Conservation (phyloP, 2,888 invertebrate genomes). For the Macrophya alboannulata region DNA sequence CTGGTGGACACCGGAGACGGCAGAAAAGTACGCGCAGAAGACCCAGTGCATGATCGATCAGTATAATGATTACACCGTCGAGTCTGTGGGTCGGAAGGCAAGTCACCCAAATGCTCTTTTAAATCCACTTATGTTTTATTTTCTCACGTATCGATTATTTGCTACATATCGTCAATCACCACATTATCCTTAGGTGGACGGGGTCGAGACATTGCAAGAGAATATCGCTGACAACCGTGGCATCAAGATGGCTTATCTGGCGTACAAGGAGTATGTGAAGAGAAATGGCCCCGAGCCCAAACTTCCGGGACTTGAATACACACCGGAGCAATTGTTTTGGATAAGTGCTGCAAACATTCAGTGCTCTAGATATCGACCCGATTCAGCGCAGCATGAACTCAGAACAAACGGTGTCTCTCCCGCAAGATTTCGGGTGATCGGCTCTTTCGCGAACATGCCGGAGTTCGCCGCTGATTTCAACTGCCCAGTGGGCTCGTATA, state of each 20-base stretch:
- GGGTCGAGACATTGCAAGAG: constrained; percentile 95
- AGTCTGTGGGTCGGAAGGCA: constrained; percentile 79
- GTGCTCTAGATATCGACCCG: constrained; percentile 82
- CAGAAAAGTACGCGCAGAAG: constrained; percentile 90
- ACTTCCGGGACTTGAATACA: too few species aligned
- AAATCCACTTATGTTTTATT: not conserved
- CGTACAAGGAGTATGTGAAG: constrained; percentile 86
- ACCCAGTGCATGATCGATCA: constrained; percentile 96
- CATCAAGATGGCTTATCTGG: constrained; percentile 93
- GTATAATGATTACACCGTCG: constrained; percentile 94
- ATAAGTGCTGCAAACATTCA: too few species aligned
- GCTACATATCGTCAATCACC: not conserved
- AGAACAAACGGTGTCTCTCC: constrained; percentile 91
- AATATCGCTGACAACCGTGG: constrained; percentile 98
- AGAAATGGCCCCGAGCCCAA: too few species aligned
- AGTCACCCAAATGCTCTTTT: constrained; percentile 69
- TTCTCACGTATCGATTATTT: not conserved
- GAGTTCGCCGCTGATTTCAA: constrained; percentile 85
- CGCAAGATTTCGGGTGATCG: constrained; percentile 84
- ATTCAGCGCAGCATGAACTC: constrained; percentile 90
- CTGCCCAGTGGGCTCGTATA: constrained; percentile 83
- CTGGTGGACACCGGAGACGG: constrained; percentile 95
- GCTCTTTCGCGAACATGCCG: constrained; percentile 84
- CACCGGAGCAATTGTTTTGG: too few species aligned
- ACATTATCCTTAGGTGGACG: constrained; percentile 87